Evolutionary conservation across 2,113 vertebrate species (phyloP).

Genomic region (Thermophis baileyi): DNA sequence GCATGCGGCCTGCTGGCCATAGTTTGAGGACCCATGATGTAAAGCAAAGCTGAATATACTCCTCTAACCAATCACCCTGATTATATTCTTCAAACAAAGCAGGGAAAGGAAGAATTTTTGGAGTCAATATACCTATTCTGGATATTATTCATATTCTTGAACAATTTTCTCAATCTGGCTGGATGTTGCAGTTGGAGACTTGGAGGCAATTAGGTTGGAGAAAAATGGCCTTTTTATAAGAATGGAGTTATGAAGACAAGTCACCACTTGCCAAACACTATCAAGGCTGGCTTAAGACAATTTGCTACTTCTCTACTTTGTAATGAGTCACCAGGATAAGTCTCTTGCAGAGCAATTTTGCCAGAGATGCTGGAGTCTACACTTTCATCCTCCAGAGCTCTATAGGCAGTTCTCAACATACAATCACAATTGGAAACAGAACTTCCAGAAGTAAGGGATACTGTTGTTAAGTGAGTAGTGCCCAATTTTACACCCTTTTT

Average conservation of each 20-base stretch:
- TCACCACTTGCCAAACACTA: background rate
- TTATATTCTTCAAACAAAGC: background rate
- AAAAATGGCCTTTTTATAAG: background rate
- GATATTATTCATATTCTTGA: background rate
- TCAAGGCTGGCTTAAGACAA: background rate
- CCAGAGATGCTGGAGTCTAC: background rate
- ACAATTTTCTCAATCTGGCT: background rate
- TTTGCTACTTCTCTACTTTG: background rate
- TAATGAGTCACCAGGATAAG: background rate
- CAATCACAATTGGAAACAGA: too few relatives aligned
- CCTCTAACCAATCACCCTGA: background rate
- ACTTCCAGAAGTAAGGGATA: too few relatives aligned
- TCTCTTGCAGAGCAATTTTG: background rate
- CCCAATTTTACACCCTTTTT: background rate
- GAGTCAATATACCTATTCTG: background rate
- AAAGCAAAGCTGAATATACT: background rate
- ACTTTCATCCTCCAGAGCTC: background rate
- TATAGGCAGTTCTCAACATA: too few relatives aligned
- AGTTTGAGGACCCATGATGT: too few relatives aligned
- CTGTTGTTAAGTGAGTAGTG: background rate
- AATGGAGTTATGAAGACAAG: background rate
- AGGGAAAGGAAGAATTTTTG: background rate
- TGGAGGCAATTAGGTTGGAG: background rate
- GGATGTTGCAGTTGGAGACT: background rate
- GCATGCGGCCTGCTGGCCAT: too few relatives aligned